Conservation (phyloP, 2,888 invertebrate genomes). For the Margaritifera margaritifera region DNA sequence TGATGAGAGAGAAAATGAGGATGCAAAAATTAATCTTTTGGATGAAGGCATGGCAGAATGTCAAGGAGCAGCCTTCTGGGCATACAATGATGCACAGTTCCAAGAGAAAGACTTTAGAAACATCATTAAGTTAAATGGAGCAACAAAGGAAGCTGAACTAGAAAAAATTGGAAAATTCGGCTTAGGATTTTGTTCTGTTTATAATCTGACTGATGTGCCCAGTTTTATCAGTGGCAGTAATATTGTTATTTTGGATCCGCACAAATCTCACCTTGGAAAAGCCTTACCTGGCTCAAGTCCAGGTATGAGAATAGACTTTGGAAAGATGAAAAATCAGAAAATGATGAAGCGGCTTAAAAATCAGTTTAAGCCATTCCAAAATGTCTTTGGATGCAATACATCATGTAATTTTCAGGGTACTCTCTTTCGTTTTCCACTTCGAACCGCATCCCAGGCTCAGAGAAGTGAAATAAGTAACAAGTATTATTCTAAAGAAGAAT, state of each 20-base stretch:
- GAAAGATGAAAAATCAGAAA: conserved; percentile 24
- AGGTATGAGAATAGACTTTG: conserved; percentile 39
- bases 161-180: conserved; percentile 69
- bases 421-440: conserved; percentile 66
- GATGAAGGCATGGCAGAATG: conserved; percentile 60
- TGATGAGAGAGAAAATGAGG: conserved; percentile 56
- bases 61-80: conserved; percentile 69
- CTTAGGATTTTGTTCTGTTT: conserved; percentile 68
- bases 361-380: conserved; percentile 64
- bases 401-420: conserved; percentile 46
- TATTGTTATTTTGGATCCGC: conserved; percentile 69
- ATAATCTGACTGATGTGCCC: conserved; percentile 68
- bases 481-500: conserved; percentile 50
- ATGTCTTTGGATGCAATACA: conserved; percentile 47
- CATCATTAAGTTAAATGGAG: conserved; percentile 65
- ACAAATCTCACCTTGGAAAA: conserved; percentile 55
- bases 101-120: conserved; percentile 64
- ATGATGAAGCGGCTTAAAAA: conserved; percentile 46
- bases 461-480: conserved; percentile 57
- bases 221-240: conserved; percentile 64
- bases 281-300: conserved; percentile 29
- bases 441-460: conserved; percentile 57
- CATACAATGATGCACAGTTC: conserved; percentile 66
- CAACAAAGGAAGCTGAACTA: conserved; percentile 57
- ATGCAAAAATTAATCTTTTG: conserved; percentile 39